Percentiles rank a stretch among this genome's conserved stretches.
Conservation (phyloP, 2,113 vertebrate genomes). For the Mastomys coucha region DNA sequence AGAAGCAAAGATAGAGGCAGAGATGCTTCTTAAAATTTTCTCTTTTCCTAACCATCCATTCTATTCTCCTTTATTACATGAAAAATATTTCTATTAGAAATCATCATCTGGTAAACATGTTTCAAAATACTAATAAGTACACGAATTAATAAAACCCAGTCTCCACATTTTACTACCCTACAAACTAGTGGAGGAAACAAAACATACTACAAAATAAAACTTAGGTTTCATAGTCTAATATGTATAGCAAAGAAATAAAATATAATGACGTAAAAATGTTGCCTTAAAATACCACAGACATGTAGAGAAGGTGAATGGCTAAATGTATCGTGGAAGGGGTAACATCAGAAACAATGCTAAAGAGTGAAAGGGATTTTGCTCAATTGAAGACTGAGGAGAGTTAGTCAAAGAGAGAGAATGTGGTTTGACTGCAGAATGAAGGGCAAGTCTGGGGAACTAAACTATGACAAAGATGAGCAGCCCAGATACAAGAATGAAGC, state of each 20-base stretch:
- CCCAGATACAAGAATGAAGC: not conserved
- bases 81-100: conserved; percentile 1
- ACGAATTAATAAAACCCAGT: conserved; percentile 15
- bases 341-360: not conserved
- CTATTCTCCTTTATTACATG: not conserved
- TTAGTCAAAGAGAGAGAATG: not conserved
- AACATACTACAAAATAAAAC: not conserved
- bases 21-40: not conserved
- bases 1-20: conserved; percentile 13
- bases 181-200: conserved; percentile 26
- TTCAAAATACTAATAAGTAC: not conserved
- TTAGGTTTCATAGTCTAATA: not conserved
- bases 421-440: not conserved
- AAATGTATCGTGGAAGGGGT: not conserved
- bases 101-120: not conserved
- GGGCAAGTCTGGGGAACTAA: not conserved
- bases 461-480: not conserved
- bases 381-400: not conserved
- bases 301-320: not conserved
- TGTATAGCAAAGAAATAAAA: not conserved
- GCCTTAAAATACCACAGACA: conserved; percentile 38
- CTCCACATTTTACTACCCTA: not conserved
- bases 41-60: not conserved
- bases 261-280: not conserved
- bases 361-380: not conserved